phyloP scores from a whole-genome alignment of 2,888 invertebrate species.

The Stenodema calcarata region DNA sequence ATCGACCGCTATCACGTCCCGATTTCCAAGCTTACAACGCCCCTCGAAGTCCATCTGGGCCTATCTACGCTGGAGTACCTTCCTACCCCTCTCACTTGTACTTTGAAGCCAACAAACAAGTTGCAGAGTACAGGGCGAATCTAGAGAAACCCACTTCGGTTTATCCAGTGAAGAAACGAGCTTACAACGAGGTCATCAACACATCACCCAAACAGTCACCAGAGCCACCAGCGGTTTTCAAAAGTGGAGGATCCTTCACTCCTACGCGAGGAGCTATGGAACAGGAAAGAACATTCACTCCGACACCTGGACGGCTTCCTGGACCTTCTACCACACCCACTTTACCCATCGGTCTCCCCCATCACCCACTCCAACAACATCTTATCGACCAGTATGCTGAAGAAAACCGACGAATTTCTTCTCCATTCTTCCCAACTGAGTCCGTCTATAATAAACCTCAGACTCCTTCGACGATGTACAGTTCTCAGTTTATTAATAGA shows the following conservation, averaged over 20 bases:
- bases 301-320: slow-evolving; percentile 58
- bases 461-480: slow-evolving; percentile 49
- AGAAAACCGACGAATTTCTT: slow-evolving; percentile 50
- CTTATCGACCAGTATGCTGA: slow-evolving; percentile 49
- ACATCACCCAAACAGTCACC: slow-evolving; percentile 46
- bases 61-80: slow-evolving; percentile 51
- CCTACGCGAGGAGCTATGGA: slow-evolving; percentile 57
- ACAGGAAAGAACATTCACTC: slow-evolving; percentile 57
- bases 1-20: background rate
- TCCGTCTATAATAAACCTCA: slow-evolving; percentile 52
- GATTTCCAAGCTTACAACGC: slow-evolving; percentile 1
- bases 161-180: slow-evolving; percentile 72
- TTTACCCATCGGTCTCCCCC: slow-evolving; percentile 46
- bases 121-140: slow-evolving; percentile 61
- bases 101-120: slow-evolving; percentile 56
- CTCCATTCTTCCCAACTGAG: slow-evolving; percentile 53
- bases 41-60: slow-evolving; percentile 44
- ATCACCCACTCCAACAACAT: slow-evolving; percentile 53
- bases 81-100: slow-evolving; percentile 66
- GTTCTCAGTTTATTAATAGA: slow-evolving; percentile 45
- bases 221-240: slow-evolving; percentile 16
- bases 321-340: slow-evolving; percentile 49
- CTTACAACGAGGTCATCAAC: slow-evolving; percentile 65
- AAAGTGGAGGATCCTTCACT: slow-evolving; percentile 56
- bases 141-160: slow-evolving; percentile 58